Conservation (phyloP, 92 coral and sea anemone genomes). For the Actinostola sp. region DNA sequence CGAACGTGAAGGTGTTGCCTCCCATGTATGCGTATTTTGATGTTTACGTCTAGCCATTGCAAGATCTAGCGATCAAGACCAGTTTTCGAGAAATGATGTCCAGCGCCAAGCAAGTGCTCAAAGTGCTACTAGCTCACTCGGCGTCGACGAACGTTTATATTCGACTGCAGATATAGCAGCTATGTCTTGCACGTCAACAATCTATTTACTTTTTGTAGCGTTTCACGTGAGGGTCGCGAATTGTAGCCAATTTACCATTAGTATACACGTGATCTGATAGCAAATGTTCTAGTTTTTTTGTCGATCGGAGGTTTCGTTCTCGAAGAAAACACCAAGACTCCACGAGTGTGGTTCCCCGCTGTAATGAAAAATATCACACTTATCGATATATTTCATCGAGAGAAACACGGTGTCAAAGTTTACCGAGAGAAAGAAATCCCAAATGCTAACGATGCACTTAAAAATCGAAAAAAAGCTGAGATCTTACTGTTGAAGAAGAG, state of each 20-base stretch:
- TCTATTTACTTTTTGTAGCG: constrained; percentile 20
- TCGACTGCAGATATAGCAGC: not conserved
- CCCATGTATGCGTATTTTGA: not conserved
- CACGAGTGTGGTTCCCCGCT: not conserved
- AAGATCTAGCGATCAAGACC: not conserved
- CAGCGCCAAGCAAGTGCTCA: not conserved
- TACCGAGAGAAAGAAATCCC: constrained; percentile 12
- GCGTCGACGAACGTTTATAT: not conserved
- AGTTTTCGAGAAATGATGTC: not conserved
- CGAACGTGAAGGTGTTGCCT: constrained; percentile 17
- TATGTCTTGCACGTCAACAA: constrained; percentile 6
- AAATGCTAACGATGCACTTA: not conserved
- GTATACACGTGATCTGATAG: not conserved
- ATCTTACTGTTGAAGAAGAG: not conserved
- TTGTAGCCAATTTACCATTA: constrained; percentile 19
- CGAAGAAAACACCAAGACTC: not conserved
- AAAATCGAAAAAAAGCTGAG: constrained; percentile 1
- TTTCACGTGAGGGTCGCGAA: constrained; percentile 13
- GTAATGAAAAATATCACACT: not conserved
- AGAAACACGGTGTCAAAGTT: constrained; percentile 24
- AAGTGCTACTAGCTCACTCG: not conserved
- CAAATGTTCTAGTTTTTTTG: not conserved
- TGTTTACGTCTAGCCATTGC: not conserved
- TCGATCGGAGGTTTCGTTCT: not conserved
- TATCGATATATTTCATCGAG: not conserved